These are phyloP conservation scores for Anguilla anguilla DNA, from an alignment of 2,797 vertebrate species.

Conservation along the genomic window DNA sequence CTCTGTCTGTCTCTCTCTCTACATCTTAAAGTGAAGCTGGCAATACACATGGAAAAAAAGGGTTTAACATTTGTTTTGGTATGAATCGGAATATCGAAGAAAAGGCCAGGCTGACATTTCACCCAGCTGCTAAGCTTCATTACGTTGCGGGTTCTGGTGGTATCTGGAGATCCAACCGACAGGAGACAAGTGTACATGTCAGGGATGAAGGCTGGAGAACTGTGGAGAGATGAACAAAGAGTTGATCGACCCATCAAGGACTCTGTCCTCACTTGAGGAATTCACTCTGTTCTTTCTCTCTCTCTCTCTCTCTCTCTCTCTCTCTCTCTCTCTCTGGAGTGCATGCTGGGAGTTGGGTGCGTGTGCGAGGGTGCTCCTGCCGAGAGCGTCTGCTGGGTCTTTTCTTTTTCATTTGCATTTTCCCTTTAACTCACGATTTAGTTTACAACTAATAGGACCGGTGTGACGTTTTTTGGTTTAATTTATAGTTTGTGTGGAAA, in stretches of 20 bases:
- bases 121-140: slow-evolving; percentile 70
- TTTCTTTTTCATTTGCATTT: neutral
- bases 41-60: slow-evolving; percentile 39
- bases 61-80: slow-evolving; percentile 64
- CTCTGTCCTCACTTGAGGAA: neutral
- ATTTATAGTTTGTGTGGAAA: too few relatives aligned
- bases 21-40: slow-evolving; percentile 30
- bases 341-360: slow-evolving; percentile 17
- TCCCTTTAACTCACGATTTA: too few relatives aligned
- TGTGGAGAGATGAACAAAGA: slow-evolving; percentile 7
- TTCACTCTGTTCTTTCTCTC: neutral
- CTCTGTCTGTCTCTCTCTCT: slow-evolving; percentile 1
- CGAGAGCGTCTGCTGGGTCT: neutral
- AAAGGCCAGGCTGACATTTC: slow-evolving; percentile 74
- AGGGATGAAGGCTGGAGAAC: slow-evolving; percentile 26
- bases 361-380: neutral
- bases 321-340: neutral
- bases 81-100: slow-evolving; percentile 58
- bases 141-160: slow-evolving; percentile 38
- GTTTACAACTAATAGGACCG: too few relatives aligned
- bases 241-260: slow-evolving; percentile 3
- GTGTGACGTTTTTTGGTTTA: too few relatives aligned
- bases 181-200: slow-evolving; percentile 44
- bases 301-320: too few relatives aligned
- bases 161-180: slow-evolving; percentile 41